Percentiles rank a stretch among this genome's conserved stretches.
Evolutionary conservation across 2,113 vertebrate species (phyloP).

Genomic region (Felis catus): DNA sequence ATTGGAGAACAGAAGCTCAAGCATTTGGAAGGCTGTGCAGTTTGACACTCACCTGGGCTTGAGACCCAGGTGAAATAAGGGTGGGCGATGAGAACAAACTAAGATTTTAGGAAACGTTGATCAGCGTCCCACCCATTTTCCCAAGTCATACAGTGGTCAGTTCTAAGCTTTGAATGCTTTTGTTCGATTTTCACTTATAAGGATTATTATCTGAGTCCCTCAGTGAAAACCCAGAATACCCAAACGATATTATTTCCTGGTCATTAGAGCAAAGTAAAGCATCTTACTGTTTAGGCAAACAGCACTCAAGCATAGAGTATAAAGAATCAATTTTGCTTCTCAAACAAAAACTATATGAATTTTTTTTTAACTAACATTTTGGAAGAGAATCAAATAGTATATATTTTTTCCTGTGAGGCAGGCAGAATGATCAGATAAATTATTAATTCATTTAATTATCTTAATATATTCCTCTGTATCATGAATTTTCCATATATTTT

Average conservation of each 20-base stretch:
- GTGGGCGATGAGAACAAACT: neutral
- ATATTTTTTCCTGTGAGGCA: neutral
- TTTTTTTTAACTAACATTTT: conserved; percentile 50
- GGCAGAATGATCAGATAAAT: neutral
- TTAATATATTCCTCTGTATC: neutral
- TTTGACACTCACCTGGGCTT: neutral
- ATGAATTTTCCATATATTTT: neutral
- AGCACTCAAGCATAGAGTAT: neutral
- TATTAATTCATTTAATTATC: neutral
- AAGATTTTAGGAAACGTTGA: neutral
- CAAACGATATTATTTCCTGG: neutral
- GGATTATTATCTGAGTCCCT: neutral
- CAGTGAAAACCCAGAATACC: neutral
- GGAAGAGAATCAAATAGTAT: neutral
- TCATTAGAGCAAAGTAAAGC: neutral
- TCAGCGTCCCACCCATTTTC: neutral
- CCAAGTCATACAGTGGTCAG: neutral
- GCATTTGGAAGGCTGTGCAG: neutral
- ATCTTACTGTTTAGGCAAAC: neutral
- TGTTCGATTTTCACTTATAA: neutral
- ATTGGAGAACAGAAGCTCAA: neutral
- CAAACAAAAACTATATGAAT: neutral
- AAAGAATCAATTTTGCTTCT: neutral
- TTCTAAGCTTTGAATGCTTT: neutral
- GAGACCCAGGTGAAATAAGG: neutral